These are phyloP conservation scores for Darevskia mixta DNA, from an alignment of 2,797 vertebrate genomes.

Conservation along the genomic window DNA sequence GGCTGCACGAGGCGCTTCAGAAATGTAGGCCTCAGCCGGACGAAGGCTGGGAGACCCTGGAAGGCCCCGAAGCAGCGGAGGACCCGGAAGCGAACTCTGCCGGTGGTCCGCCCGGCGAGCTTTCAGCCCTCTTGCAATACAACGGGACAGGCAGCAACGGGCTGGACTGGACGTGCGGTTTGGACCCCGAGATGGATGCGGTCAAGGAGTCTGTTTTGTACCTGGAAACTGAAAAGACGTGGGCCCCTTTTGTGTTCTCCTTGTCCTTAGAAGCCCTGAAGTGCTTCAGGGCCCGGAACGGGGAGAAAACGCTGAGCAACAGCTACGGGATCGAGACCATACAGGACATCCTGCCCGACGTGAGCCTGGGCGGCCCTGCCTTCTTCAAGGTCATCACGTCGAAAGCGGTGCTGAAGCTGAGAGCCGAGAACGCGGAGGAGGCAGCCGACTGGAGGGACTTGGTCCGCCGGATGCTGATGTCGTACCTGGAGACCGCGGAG, in stretches of 20 bases:
- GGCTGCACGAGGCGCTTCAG: slow-evolving; percentile 87
- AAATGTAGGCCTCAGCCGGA: slow-evolving; percentile 84
- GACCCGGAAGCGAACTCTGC: not conserved
- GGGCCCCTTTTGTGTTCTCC: slow-evolving; percentile 88
- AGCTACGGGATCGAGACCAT: slow-evolving; percentile 85
- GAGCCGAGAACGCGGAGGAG: slow-evolving; percentile 84
- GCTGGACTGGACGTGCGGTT: slow-evolving; percentile 81
- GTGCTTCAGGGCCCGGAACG: slow-evolving; percentile 84
- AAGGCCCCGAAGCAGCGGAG: slow-evolving; percentile 51
- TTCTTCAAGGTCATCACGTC: slow-evolving; percentile 93
- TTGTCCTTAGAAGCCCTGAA: slow-evolving; percentile 89
- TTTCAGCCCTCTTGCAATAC: slow-evolving; percentile 37
- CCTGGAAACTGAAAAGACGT: slow-evolving; percentile 80
- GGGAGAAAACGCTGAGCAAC: slow-evolving; percentile 82
- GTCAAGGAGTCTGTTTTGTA: slow-evolving; percentile 93
- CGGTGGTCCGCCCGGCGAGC: slow-evolving; percentile 49
- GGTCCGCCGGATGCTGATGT: slow-evolving; percentile 87
- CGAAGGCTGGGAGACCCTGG: slow-evolving; percentile 88
- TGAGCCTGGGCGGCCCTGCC: slow-evolving; percentile 86
- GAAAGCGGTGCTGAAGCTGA: slow-evolving; percentile 85
- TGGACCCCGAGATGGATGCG: slow-evolving; percentile 85
- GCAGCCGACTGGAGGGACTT: slow-evolving; percentile 88
- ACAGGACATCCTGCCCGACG: slow-evolving; percentile 91
- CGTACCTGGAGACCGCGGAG: slow-evolving; percentile 89
- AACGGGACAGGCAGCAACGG: slow-evolving; percentile 34